Conservation (phyloP, 2,797 vertebrate species). For the Anniella stebbinsi region DNA sequence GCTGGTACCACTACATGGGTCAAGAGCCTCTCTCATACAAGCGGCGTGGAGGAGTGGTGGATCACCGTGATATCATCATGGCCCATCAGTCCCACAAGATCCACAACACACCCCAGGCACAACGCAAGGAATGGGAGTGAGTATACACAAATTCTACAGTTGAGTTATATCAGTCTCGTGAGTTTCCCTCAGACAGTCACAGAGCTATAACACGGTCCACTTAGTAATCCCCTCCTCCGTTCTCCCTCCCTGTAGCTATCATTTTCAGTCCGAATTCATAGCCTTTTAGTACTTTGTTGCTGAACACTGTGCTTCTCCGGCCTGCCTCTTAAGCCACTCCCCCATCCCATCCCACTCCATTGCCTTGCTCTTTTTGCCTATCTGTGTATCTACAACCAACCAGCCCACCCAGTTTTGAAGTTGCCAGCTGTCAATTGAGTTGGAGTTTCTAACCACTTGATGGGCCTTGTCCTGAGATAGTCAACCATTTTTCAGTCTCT, state of each 20-base stretch:
- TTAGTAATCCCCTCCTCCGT: neutral
- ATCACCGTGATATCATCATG: conserved; percentile 88
- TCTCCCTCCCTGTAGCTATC: neutral
- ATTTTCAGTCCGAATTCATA: neutral
- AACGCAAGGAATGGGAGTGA: conserved; percentile 91
- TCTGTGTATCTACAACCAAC: neutral
- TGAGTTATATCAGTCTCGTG: neutral
- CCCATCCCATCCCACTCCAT: neutral
- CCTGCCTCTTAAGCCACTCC: neutral
- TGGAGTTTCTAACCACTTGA: neutral
- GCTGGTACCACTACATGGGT: conserved; percentile 68
- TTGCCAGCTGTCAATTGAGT: neutral
- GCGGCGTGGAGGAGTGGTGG: conserved; percentile 86
- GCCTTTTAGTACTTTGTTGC: neutral
- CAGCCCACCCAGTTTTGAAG: neutral
- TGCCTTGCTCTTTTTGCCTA: neutral
- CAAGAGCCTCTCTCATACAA: conserved; percentile 78
- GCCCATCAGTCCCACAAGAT: conserved; percentile 90
- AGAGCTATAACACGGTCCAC: neutral
- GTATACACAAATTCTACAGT: conserved; percentile 68
- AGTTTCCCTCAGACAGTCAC: neutral
- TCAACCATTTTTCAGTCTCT: neutral
- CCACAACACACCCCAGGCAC: conserved; percentile 88
- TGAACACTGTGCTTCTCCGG: no score
- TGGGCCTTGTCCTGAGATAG: neutral